Percentiles rank a stretch among this genome's conserved stretches.
These are phyloP conservation scores for Abramis brama DNA, from an alignment of 2,113 vertebrate species.

Conservation along the genomic window DNA sequence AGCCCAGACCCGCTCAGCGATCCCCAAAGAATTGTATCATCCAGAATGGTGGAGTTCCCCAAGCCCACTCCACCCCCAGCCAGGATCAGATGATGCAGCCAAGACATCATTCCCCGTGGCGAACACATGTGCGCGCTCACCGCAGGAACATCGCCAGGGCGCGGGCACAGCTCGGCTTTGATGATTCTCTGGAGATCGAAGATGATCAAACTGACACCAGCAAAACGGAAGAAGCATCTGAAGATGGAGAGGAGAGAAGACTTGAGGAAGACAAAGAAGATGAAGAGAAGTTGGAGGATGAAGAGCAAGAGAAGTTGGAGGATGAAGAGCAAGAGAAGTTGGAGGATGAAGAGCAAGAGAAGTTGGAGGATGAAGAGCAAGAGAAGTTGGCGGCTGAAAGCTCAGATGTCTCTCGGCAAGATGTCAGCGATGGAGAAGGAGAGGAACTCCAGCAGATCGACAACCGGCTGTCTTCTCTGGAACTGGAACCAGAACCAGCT, in stretches of 20 bases:
- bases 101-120: conserved; percentile 88
- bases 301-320: too few relatives aligned
- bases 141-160: conserved; percentile 83
- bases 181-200: conserved; percentile 81
- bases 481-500: conserved; percentile 32
- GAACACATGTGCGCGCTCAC: conserved; percentile 88
- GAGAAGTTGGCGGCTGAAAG: conserved; percentile 53
- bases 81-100: conserved; percentile 71
- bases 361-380: not conserved
- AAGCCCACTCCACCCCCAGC: conserved; percentile 58
- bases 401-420: not conserved
- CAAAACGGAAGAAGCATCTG: conserved; percentile 2
- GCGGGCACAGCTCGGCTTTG: conserved; percentile 83
- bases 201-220: conserved; percentile 68
- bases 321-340: conserved; percentile 45
- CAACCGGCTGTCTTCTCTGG: conserved; percentile 45
- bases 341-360: conserved; percentile 30
- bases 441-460: conserved; percentile 59
- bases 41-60: conserved; percentile 73
- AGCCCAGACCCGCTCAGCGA: conserved; percentile 75
- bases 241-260: conserved; percentile 55
- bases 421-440: conserved; percentile 44
- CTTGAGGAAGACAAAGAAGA: conserved; percentile 66
- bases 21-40: conserved; percentile 76
- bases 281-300: not conserved